A percentile compares a stretch with the other conserved stretches of the same genome.
phyloP scores from a whole-genome alignment of 2,797 vertebrate species.

The Diplodus sargus region DNA sequence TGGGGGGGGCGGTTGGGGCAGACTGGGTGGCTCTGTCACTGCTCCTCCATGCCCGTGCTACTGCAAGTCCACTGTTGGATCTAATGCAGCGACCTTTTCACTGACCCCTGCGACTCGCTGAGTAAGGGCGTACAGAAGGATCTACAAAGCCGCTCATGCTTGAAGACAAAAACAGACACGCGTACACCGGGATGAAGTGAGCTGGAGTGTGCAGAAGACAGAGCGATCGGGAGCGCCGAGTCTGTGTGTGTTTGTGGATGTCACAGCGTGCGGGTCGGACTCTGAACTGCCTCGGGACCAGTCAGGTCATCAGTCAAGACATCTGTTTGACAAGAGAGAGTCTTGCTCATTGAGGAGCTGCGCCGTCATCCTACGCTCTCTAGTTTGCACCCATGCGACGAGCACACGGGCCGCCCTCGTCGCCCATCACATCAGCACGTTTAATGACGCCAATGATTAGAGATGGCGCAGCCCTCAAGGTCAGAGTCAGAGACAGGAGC shows the following conservation, averaged over 20 bases:
- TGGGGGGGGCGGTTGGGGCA: slow-evolving; percentile 20
- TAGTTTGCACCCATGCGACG: slow-evolving; percentile 61
- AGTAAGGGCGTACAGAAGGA: slow-evolving; percentile 37
- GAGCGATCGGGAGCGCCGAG: slow-evolving; percentile 16
- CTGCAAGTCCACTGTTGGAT: slow-evolving; percentile 17
- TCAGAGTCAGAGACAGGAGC: slow-evolving; percentile 44
- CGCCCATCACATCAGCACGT: slow-evolving; percentile 58
- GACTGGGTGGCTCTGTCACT: slow-evolving; percentile 45
- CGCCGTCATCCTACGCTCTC: slow-evolving; percentile 56
- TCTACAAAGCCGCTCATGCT: slow-evolving; percentile 41
- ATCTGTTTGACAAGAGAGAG: slow-evolving; percentile 67
- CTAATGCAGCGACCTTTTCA: background rate
- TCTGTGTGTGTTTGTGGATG: slow-evolving; percentile 34
- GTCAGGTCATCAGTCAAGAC: slow-evolving; percentile 65
- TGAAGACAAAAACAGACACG: slow-evolving; percentile 37
- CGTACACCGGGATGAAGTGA: slow-evolving; percentile 30
- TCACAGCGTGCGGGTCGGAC: slow-evolving; percentile 29
- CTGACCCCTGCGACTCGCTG: slow-evolving; percentile 45
- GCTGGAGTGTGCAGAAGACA: slow-evolving; percentile 28
- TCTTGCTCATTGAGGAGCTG: slow-evolving; percentile 55
- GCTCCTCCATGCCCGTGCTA: slow-evolving; percentile 47
- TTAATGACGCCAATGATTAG: slow-evolving; percentile 55
- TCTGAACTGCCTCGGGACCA: slow-evolving; percentile 57
- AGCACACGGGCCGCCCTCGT: slow-evolving; percentile 47
- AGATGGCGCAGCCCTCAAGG: slow-evolving; percentile 59